Conservation (phyloP, 1,140 invertebrate species). For the Ceratina australensis region DNA sequence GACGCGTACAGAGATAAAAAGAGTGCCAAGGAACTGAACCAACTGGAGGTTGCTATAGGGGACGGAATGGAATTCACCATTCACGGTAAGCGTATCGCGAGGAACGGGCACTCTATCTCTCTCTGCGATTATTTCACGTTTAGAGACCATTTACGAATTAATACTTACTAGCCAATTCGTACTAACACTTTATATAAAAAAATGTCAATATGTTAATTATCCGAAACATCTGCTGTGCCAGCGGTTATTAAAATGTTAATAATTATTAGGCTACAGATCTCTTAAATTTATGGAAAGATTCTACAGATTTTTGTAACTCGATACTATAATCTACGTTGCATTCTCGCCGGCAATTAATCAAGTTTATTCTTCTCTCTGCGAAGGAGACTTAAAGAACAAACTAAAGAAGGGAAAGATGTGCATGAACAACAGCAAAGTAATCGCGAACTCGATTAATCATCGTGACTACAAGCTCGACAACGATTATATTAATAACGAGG, state of each 20-base stretch:
- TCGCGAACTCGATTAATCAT: conserved; percentile 86
- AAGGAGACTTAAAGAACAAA: conserved; percentile 87
- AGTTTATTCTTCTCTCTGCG: conserved; percentile 62
- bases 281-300: no score
- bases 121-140: neutral
- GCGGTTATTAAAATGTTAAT: no score
- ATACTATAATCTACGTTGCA: no score
- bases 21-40: conserved; percentile 86
- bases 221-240: no score
- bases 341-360: conserved; percentile 22
- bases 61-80: conserved; percentile 95
- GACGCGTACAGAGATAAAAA: conserved; percentile 89
- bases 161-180: neutral
- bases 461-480: conserved; percentile 87
- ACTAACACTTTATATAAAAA: no score
- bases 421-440: conserved; percentile 86
- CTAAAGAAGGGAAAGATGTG: conserved; percentile 87
- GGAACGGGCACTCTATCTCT: no score
- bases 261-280: no score
- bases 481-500: conserved; percentile 84
- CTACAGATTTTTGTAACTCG: no score
- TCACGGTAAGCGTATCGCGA: conserved; percentile 83
- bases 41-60: conserved; percentile 93
- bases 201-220: no score
- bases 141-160: no score